phyloP scores from a whole-genome alignment of 2,797 vertebrate species.

The Bradypodion pumilum region DNA sequence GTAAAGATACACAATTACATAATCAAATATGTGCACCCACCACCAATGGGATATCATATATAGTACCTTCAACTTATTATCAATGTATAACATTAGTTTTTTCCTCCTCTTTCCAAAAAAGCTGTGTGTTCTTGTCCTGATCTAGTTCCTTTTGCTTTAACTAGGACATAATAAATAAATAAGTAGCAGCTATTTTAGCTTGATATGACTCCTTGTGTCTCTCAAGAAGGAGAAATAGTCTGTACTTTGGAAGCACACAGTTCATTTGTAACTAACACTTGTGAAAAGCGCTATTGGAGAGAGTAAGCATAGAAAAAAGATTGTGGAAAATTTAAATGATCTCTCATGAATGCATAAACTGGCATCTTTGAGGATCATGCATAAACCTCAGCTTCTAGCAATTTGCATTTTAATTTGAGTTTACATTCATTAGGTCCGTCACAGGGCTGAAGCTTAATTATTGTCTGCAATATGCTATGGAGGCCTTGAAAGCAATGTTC shows the following conservation, averaged over 20 bases:
- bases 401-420: constrained; percentile 30
- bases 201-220: not conserved
- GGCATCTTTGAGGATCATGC: constrained; percentile 9
- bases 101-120: too few species aligned
- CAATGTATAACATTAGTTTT: too few species aligned
- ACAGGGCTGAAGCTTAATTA: constrained; percentile 6
- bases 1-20: too few species aligned
- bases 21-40: too few species aligned
- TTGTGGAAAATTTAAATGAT: not conserved
- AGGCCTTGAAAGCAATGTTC: constrained; percentile 7
- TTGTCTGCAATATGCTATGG: constrained; percentile 15
- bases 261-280: not conserved
- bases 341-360: not conserved
- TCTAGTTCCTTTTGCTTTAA: too few species aligned
- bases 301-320: not conserved
- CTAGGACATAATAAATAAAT: too few species aligned
- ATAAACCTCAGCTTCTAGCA: constrained; percentile 9
- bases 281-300: not conserved
- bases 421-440: constrained; percentile 1
- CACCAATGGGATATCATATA: too few species aligned
- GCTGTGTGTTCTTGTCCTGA: too few species aligned
- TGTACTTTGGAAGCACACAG: not conserved
- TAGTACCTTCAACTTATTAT: too few species aligned
- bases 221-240: not conserved
- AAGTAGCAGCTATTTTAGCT: not conserved